Evolutionary conservation across 2,797 vertebrate genomes (phyloP).

Genomic region (Borostomias antarcticus): DNA sequence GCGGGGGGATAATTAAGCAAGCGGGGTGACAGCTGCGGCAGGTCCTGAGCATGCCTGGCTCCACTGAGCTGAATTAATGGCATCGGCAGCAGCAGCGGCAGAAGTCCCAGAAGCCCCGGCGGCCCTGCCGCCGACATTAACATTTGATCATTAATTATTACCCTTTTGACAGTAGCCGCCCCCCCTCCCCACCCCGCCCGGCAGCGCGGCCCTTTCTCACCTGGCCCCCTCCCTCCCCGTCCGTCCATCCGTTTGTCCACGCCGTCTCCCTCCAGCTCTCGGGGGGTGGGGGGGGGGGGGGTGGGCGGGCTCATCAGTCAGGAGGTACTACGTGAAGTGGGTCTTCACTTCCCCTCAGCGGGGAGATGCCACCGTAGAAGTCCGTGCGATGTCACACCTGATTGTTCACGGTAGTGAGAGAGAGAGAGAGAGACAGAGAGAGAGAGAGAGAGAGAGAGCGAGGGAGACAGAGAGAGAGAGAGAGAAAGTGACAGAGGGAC

Average conservation of each 20-base stretch:
- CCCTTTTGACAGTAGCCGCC: conserved; percentile 80
- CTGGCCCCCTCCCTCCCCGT: conserved; percentile 39
- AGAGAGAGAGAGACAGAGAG: background rate
- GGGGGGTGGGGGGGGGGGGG: too few relatives aligned
- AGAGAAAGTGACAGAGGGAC: too few relatives aligned
- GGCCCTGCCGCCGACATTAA: conserved; percentile 80
- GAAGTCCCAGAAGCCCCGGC: too few relatives aligned
- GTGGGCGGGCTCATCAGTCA: background rate
- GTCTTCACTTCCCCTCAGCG: background rate
- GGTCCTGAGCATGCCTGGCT: conserved; percentile 86
- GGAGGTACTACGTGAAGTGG: background rate
- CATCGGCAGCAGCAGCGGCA: too few relatives aligned
- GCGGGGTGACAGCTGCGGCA: conserved; percentile 90
- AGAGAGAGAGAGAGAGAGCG: background rate
- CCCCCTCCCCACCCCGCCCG: conserved; percentile 72
- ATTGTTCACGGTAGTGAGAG: background rate
- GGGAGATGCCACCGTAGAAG: background rate
- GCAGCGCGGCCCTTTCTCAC: conserved; percentile 72
- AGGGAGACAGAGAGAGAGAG: background rate
- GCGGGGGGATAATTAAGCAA: conserved; percentile 90
- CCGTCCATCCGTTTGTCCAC: background rate
- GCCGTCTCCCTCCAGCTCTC: conserved; percentile 45
- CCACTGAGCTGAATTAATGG: conserved; percentile 93
- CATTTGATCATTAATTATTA: conserved; percentile 96
- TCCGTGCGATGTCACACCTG: background rate